These are phyloP conservation scores for Azorinus chamasolen DNA, from an alignment of 2,888 invertebrate species.

Conservation along the genomic window DNA sequence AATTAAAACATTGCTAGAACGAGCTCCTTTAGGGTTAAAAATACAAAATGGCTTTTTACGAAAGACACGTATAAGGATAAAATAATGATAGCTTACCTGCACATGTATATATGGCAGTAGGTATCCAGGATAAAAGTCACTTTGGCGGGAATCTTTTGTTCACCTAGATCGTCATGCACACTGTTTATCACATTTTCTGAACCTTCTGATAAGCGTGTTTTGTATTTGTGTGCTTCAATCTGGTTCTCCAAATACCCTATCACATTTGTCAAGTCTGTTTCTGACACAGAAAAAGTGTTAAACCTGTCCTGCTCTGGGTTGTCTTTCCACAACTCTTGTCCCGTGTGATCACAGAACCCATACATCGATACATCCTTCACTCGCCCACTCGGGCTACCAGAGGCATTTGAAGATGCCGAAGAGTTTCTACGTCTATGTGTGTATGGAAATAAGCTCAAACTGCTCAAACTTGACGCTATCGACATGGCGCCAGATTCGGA, in stretches of 20 bases:
- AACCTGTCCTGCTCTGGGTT: conserved; percentile 81
- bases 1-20: no score
- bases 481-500: conserved; percentile 59
- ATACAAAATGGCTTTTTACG: no score
- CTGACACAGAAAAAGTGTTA: conserved; percentile 82
- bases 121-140: conserved; percentile 82
- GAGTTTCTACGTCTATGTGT: conserved; percentile 49
- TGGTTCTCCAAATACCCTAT: conserved; percentile 81
- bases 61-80: no score
- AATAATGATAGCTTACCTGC: conserved; percentile 71
- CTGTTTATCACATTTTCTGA: conserved; percentile 68
- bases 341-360: conserved; percentile 60
- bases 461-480: conserved; percentile 60
- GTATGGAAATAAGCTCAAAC: conserved; percentile 53
- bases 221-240: conserved; percentile 69
- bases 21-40: no score
- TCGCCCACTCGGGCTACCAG: conserved; percentile 27
- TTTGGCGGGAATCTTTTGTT: conserved; percentile 73
- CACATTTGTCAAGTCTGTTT: conserved; percentile 79
- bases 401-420: conserved; percentile 44
- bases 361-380: conserved; percentile 20
- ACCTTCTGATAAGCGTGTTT: conserved; percentile 42
- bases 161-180: conserved; percentile 59
- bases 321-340: conserved; percentile 79
- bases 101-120: conserved; percentile 82